Evolutionary conservation across 2,888 invertebrate species (phyloP), one percentile per base, ranked within the genome.

Genomic region (Drosophila prolongata): DNA sequence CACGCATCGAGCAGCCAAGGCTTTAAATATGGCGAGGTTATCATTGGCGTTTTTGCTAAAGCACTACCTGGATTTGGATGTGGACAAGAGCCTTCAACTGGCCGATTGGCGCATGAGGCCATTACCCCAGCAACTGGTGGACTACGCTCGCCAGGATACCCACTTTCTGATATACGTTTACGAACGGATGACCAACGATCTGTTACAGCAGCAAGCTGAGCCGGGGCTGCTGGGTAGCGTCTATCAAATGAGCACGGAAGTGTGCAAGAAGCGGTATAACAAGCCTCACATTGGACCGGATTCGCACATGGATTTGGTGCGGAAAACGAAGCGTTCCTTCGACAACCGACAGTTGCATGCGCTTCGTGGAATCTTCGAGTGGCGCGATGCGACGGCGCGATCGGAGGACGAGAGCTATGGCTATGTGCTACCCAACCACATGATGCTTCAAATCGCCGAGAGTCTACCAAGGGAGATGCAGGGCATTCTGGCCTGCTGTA

Each of bases 31-130:
- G 71, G 93, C 95, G 0, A 94, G 95, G 14, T 93, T 96, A 1
- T 97, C 98, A 4, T 93, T 97, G 54, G 95, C 97, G 0, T 95
- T 95, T 91, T 93, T 99, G 40, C 93, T 99, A 38, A 93, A 95
- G 83, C 93, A 94, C 56, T 98, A 96, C 91, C 98, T 98, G 90
- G 92, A 94, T 46, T 93, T 98, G 24, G 93, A 95, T 66, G 95
- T 96, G 0, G 96, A 99, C 90, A 99, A 99, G 92, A 95, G 96
- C 72, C 97, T 96, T 91, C 99, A 99, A 91, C 92, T 98, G 64
- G 98, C 99, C 0, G 98, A 99, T 92, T 99, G 98, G 98, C 95
- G 98, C 75, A 96, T 98, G 67, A 94, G 97, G 44, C 99, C 99
- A 0, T 92, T 99, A 46, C 97, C 98, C 0, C 93, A 94, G 5